These are phyloP conservation scores for Pseudotriccus pelzelni DNA, from an alignment of 2,797 vertebrate genomes.

Conservation along the genomic window DNA sequence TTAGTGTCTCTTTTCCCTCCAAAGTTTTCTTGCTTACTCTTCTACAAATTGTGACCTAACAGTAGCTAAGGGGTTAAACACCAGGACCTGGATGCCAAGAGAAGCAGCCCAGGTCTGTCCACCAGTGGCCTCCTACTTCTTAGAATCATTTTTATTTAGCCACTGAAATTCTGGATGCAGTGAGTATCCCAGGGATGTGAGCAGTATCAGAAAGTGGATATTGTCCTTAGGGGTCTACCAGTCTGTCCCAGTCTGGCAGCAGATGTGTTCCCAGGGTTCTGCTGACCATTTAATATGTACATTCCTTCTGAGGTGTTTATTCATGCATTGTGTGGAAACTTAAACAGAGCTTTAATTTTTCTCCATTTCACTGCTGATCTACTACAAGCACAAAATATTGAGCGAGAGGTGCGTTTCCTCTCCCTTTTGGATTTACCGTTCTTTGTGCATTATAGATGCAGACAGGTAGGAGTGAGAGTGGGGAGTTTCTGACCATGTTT, in stretches of 20 bases:
- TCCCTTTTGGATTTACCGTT: not conserved
- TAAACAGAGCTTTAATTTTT: not conserved
- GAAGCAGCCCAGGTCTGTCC: not conserved
- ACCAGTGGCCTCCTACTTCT: not conserved
- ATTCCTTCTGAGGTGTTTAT: not conserved
- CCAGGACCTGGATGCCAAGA: not conserved
- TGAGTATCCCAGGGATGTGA: not conserved
- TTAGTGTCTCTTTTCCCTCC: not conserved
- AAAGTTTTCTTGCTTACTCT: not conserved
- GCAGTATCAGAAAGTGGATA: not conserved
- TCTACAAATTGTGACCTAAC: not conserved
- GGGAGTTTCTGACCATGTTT: slow-evolving; percentile 40
- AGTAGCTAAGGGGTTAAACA: not conserved
- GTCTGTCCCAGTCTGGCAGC: not conserved
- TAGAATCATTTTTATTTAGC: not conserved
- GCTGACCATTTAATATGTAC: not conserved
- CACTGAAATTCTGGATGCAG: not conserved
- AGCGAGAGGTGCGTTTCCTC: not conserved
- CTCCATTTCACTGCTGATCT: not conserved
- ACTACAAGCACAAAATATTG: not conserved
- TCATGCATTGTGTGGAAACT: not conserved
- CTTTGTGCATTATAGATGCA: not conserved
- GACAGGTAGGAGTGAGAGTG: not conserved
- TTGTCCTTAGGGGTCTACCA: not conserved
- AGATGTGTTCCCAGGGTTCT: not conserved